Conservation (phyloP, 2,888 invertebrate species). For the Camponotus fellah region DNA sequence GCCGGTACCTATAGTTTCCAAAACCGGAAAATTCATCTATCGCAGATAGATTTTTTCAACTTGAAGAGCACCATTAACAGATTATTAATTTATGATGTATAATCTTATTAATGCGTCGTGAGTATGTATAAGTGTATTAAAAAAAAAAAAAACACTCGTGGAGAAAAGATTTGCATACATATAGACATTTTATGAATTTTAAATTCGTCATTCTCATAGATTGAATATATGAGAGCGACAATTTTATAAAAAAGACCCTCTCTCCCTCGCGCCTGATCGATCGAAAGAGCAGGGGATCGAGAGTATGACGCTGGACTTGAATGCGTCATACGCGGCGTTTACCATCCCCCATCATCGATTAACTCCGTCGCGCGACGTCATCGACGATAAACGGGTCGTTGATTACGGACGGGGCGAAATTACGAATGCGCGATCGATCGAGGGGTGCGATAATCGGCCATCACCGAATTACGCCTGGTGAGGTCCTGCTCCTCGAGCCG, state of each 20-base stretch:
- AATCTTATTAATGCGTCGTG: background rate
- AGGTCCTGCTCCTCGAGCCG: background rate
- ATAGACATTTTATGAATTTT: conserved; percentile 7
- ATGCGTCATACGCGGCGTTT: conserved; percentile 33
- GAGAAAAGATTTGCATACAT: too few relatives aligned
- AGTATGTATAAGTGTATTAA: background rate
- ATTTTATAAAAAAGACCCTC: background rate
- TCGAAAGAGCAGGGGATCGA: conserved; percentile 15
- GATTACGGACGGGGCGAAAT: conserved; percentile 42
- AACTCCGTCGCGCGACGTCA: conserved; percentile 24
- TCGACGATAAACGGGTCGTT: conserved; percentile 36
- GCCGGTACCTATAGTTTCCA: background rate
- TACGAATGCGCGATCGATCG: conserved; percentile 44
- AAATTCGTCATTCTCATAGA: background rate
- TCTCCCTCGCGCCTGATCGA: background rate
- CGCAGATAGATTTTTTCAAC: background rate
- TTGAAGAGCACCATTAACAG: background rate
- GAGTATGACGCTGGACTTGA: conserved; percentile 25
- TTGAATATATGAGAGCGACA: background rate
- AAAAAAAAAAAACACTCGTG: background rate
- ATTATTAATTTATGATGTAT: background rate
- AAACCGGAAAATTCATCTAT: background rate
- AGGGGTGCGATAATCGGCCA: conserved; percentile 17
- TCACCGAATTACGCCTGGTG: conserved; percentile 36
- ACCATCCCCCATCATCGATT: conserved; percentile 21